Percentiles rank a stretch among this genome's conserved stretches.
Conservation (phyloP, 2,797 vertebrate species). For the Eremophila alpestris region DNA sequence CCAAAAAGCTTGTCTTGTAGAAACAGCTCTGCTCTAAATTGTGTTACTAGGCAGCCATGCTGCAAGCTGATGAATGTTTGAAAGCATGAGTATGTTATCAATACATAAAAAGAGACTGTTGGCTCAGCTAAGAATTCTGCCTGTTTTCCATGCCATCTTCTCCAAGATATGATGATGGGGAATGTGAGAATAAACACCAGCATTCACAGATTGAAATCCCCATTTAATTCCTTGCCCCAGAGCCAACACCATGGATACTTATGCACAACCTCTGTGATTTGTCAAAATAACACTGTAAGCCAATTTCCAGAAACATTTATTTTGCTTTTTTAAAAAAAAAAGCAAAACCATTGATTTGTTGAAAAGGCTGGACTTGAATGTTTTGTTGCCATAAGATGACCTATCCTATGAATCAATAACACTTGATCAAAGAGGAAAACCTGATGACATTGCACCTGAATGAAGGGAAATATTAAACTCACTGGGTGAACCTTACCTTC, state of each 20-base stretch:
- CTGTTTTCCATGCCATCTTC: background rate
- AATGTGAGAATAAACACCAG: background rate
- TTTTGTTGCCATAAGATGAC: background rate
- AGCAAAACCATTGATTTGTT: background rate
- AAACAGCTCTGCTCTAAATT: background rate
- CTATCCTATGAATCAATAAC: background rate
- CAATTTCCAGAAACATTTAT: background rate
- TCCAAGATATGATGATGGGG: background rate
- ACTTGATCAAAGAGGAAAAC: background rate
- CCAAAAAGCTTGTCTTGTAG: background rate
- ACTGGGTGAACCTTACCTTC: slow-evolving; percentile 43
- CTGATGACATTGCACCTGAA: background rate
- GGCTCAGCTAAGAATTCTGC: background rate
- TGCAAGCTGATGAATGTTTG: background rate
- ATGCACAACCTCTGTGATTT: background rate
- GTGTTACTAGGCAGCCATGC: background rate
- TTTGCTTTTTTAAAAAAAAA: background rate
- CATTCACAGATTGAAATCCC: rapidly evolving
- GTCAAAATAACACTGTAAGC: background rate
- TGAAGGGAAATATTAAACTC: background rate
- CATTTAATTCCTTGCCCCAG: background rate
- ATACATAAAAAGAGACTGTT: background rate
- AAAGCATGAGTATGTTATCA: background rate
- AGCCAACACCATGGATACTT: background rate
- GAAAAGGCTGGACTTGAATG: background rate